These are phyloP conservation scores for Helostoma temminkii DNA, from an alignment of 2,797 vertebrate species.

Conservation along the genomic window DNA sequence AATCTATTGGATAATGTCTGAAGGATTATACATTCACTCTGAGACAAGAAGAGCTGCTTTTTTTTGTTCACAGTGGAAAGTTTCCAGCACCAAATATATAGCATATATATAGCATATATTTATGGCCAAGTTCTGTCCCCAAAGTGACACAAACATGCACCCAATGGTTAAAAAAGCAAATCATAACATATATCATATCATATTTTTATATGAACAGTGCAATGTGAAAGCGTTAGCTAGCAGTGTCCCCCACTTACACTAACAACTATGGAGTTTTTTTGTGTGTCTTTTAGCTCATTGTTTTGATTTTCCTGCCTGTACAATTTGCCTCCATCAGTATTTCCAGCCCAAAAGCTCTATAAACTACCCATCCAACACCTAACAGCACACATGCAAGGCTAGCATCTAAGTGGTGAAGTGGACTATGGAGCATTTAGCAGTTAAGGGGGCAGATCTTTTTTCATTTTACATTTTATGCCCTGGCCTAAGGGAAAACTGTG, in stretches of 20 bases:
- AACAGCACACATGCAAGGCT: background rate
- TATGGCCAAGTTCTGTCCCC: no score
- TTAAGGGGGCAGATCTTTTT: background rate
- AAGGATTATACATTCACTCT: slow-evolving; percentile 31
- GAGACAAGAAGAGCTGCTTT: background rate
- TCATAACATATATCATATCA: no score
- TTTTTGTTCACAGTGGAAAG: slow-evolving; percentile 1
- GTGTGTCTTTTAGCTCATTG: no score
- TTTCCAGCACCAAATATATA: background rate
- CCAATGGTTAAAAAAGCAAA: no score
- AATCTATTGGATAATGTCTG: slow-evolving; percentile 42
- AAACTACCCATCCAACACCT: no score
- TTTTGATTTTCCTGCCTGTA: background rate
- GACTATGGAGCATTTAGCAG: background rate
- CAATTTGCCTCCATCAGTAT: no score
- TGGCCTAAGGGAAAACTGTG: background rate
- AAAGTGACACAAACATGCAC: no score
- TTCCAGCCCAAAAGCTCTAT: no score
- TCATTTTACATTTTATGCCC: background rate
- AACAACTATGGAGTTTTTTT: no score
- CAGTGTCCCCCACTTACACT: no score
- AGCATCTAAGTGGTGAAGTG: background rate
- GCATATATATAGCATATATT: background rate
- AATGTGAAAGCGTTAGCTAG: no score
- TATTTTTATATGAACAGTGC: no score